Base-by-base conservation (phyloP, 2,888 invertebrate species). In the Sinohyriopsis cumingii region DNA sequence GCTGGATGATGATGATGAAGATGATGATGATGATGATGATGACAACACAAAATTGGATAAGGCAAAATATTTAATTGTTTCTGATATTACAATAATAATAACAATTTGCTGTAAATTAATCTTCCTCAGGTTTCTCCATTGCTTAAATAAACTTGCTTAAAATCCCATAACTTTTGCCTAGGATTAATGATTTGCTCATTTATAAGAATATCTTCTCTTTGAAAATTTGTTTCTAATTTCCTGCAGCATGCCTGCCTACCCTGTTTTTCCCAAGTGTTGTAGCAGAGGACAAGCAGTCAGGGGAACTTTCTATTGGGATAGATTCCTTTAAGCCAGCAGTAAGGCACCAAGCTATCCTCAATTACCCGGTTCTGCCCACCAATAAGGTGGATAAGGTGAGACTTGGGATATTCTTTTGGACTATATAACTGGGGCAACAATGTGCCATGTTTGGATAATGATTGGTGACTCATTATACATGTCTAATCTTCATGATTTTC, bases 201-300 rank as follows among this genome's bases (percentile, higher is more conserved):
- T 45, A 45, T 45, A 45, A 45, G 45, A 45, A 45, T 45, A 45
- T 45, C 45, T 3, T 45, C 45, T 45, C 45, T 12, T 45, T 45
- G 45, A 45, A 45, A 45, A 45, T 45, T 12, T 45, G 45, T 45
- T 15, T 65, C 22, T 62, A 71, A 59, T 63, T 64, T 55, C 64
- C 74, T 81, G 24, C 84, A 91, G 91, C 92, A 2, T 90, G 91
- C n/a, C 85, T 93, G 66, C 93, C 93, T 15, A 90, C 91, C 71
- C 75, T 92, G 66, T 92, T 92, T 88, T 91, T 93, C 85, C 92
- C 92, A 3, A 91, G 91, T 65, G 90, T 92, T 55, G 90, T 90
- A 77, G 91, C 91, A 22, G 88, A 88, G 55, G 87, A 90, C 75
- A 86, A 87, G 67, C 87, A 86, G 55, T 88, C 85, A 63, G 80